phyloP scores from a whole-genome alignment of 2,113 vertebrate species.

The Agapornis roseicollis region DNA sequence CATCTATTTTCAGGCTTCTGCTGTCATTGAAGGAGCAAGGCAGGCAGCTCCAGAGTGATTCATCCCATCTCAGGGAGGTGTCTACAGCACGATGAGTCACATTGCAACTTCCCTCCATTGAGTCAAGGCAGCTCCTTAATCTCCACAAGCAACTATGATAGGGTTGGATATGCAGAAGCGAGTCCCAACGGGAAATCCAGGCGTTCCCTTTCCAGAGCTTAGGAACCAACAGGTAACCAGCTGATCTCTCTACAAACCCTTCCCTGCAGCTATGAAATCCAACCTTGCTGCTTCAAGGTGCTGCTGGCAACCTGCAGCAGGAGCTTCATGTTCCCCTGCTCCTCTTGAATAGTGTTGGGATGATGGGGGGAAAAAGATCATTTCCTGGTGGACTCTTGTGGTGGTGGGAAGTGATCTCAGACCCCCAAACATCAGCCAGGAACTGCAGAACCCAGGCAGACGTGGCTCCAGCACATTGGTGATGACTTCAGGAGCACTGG shows the following conservation, averaged over 20 bases:
- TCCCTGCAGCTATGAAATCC: neutral
- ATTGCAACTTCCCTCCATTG: neutral
- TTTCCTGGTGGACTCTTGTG: neutral
- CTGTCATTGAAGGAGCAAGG: neutral
- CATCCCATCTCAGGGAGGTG: neutral
- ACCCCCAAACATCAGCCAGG: neutral
- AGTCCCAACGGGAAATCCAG: neutral
- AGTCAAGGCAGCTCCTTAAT: neutral
- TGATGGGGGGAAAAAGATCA: rapidly evolving
- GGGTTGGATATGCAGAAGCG: neutral
- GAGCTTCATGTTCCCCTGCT: neutral
- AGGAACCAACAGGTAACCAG: neutral
- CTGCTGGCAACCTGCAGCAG: neutral
- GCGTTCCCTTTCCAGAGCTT: neutral
- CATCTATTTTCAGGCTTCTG: neutral
- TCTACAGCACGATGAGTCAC: neutral
- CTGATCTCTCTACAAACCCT: neutral
- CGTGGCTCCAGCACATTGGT: neutral
- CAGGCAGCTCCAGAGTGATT: neutral
- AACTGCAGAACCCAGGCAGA: neutral
- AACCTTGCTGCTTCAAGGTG: neutral
- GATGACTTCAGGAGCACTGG: neutral
- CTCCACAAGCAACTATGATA: neutral
- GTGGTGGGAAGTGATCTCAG: neutral
- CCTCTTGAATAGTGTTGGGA: neutral